phyloP scores from a whole-genome alignment of 1,140 invertebrate genomes.

The Daktulosphaira vitifoliae region DNA sequence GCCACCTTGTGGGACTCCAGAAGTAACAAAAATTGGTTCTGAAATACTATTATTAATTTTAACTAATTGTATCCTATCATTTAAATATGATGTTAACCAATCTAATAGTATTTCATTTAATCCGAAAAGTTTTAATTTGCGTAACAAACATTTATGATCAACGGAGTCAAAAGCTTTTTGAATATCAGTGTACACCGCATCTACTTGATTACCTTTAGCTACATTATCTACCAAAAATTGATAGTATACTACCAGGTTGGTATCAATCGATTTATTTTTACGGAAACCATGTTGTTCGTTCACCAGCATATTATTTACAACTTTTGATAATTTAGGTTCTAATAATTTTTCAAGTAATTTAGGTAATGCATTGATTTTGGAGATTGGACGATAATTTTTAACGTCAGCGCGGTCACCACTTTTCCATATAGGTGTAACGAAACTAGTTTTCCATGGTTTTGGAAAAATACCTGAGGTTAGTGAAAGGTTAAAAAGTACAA shows the following conservation, averaged over 20 bases:
- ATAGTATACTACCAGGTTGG: too few relatives aligned
- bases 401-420: too few relatives aligned
- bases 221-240: neutral
- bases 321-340: too few relatives aligned
- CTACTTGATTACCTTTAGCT: neutral
- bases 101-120: neutral
- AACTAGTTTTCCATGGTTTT: neutral
- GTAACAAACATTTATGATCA: neutral
- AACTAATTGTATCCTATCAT: neutral
- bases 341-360: too few relatives aligned
- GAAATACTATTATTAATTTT: neutral
- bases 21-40: neutral
- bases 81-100: neutral
- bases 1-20: neutral
- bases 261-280: too few relatives aligned
- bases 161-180: neutral
- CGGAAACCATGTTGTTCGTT: too few relatives aligned
- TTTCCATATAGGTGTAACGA: neutral
- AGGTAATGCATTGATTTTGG: too few relatives aligned
- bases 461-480: neutral
- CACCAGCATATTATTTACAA: too few relatives aligned
- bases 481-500: neutral
- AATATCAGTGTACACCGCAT: neutral
- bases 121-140: neutral
- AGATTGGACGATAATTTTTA: too few relatives aligned